A percentile compares a stretch with the other conserved stretches of the same genome.
These are phyloP conservation scores for Rhadinocentrus ornatus DNA, from an alignment of 2,797 vertebrate genomes.

Conservation along the genomic window DNA sequence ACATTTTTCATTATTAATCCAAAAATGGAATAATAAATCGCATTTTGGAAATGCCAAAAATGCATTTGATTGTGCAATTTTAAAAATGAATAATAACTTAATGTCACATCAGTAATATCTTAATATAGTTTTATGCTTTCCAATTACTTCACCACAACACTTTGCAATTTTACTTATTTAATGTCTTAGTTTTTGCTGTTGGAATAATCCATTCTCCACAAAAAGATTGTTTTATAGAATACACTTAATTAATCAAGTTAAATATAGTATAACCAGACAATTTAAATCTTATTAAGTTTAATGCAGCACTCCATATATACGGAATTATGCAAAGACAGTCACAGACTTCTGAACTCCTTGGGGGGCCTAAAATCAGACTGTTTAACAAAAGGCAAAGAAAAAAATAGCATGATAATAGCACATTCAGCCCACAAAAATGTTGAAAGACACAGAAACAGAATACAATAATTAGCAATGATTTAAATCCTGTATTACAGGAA, in stretches of 20 bases:
- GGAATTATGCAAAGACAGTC: constrained; percentile 6
- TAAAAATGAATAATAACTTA: neutral
- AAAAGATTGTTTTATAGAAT: constrained; percentile 2
- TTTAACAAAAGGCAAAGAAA: no score
- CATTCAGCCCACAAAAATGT: constrained; percentile 10
- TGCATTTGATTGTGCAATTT: neutral
- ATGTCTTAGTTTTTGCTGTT: neutral
- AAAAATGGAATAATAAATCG: neutral
- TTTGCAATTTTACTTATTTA: neutral
- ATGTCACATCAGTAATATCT: neutral
- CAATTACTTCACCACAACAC: neutral
- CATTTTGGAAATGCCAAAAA: neutral
- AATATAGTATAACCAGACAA: constrained; percentile 2
- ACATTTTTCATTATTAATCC: constrained; percentile 10
- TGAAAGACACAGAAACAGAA: neutral
- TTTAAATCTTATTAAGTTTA: constrained; percentile 16
- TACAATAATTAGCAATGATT: neutral
- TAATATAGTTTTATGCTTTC: neutral
- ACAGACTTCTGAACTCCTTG: constrained; percentile 10
- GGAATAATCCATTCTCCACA: neutral
- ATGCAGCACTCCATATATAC: constrained; percentile 1
- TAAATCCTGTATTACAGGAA: neutral
- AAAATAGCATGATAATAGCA: no score
- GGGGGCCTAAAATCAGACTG: constrained; percentile 17
- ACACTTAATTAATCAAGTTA: constrained; percentile 9